Conservation (phyloP, 2,113 vertebrate genomes). For the Boulengeromyrus knoepffleri region DNA sequence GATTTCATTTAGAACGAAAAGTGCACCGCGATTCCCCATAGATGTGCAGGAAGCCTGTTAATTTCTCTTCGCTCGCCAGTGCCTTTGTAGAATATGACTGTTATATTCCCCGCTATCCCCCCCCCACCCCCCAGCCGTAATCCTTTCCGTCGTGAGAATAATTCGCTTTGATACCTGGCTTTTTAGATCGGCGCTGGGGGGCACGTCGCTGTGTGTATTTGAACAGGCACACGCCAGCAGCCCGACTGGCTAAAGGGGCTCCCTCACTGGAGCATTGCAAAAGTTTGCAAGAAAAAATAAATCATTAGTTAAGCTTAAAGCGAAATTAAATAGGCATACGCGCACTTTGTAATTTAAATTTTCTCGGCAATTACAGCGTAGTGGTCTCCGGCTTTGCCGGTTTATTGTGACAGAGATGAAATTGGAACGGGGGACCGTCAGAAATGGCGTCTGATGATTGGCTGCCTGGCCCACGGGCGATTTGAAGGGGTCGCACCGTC, state of each 20-base stretch:
- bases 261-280: constrained; percentile 7
- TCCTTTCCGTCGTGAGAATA: background rate
- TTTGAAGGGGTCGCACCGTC: background rate
- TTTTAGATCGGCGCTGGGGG: constrained; percentile 1
- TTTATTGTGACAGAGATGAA: background rate
- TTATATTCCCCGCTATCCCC: background rate
- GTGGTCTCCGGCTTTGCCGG: constrained; percentile 22
- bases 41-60: background rate
- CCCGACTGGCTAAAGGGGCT: background rate
- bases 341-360: constrained; percentile 45
- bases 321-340: constrained; percentile 35
- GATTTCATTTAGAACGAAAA: background rate
- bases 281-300: constrained; percentile 29
- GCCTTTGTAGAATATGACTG: constrained; percentile 9
- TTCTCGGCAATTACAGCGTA: constrained; percentile 29
- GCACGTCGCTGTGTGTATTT: background rate
- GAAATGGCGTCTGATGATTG: constrained; percentile 20
- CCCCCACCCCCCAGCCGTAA: background rate
- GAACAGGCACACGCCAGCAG: background rate
- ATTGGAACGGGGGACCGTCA: constrained; percentile 3
- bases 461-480: constrained; percentile 1
- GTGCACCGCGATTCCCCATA: background rate
- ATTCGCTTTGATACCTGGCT: constrained; percentile 13
- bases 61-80: background rate
- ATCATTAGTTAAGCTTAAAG: constrained; percentile 40